Conservation (phyloP, 30 jellyfish, hydroid and myxozoan species). For the Pelagia noctiluca region DNA sequence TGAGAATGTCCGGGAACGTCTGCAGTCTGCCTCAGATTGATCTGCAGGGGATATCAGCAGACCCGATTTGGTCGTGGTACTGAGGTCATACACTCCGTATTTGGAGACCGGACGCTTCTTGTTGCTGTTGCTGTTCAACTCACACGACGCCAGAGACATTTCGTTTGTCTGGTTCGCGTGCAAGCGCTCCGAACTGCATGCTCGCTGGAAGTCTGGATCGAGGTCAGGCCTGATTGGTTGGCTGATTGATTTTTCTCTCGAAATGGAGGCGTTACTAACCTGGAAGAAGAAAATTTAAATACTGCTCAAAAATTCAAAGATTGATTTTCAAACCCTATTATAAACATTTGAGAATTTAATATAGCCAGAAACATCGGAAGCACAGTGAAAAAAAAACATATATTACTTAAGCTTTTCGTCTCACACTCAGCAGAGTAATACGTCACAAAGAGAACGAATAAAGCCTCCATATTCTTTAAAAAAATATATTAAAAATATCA, state of each 20-base stretch:
- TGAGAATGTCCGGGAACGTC: constrained; percentile 51
- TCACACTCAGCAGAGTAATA: too few species aligned
- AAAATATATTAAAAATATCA: too few species aligned
- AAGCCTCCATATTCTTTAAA: too few species aligned
- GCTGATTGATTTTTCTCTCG: not conserved
- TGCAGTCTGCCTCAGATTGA: not conserved
- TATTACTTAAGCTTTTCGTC: too few species aligned
- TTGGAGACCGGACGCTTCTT: constrained; percentile 63
- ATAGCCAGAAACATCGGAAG: too few species aligned
- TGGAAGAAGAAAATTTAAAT: too few species aligned
- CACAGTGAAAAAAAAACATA: too few species aligned
- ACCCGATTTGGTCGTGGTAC: not conserved
- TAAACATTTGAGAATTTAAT: too few species aligned
- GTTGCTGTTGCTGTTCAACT: not conserved
- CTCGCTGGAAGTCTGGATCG: not conserved
- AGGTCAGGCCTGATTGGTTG: not conserved
- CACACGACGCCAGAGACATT: constrained; percentile 11
- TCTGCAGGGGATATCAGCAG: not conserved
- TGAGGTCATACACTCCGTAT: constrained; percentile 52
- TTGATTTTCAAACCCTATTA: too few species aligned
- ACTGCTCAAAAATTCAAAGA: too few species aligned
- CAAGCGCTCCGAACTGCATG: constrained; percentile 13
- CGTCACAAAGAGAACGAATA: too few species aligned
- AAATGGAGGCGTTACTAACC: not conserved
- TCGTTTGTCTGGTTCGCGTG: not conserved